These are phyloP conservation scores for Phymastichus coffea DNA, from an alignment of 1,140 invertebrate genomes.

Conservation along the genomic window DNA sequence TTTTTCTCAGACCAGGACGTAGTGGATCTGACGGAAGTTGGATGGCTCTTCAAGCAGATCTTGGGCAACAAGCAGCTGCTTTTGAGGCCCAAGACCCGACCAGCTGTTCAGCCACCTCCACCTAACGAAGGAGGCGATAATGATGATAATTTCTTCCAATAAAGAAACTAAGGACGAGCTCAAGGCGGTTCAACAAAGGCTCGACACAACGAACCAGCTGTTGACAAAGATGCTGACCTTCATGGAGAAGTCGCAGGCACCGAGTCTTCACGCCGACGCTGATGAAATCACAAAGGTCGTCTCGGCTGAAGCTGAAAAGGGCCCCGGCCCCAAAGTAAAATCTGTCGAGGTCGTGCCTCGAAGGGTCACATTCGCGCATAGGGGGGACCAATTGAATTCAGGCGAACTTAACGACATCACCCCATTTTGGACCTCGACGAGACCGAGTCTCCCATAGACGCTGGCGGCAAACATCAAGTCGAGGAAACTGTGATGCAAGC, in stretches of 20 bases:
- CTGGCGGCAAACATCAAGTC: too few relatives aligned
- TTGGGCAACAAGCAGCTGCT: not conserved
- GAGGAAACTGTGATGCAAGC: too few relatives aligned
- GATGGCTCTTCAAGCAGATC: not conserved
- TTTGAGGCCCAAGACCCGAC: not conserved
- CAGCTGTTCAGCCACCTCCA: not conserved
- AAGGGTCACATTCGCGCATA: not conserved
- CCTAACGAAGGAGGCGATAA: not conserved
- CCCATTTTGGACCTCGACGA: not conserved
- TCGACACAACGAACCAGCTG: not conserved
- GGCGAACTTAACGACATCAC: not conserved
- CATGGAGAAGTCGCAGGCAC: not conserved
- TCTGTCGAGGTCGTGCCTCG: not conserved
- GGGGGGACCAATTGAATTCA: not conserved
- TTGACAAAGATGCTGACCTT: not conserved
- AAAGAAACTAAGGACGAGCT: not conserved
- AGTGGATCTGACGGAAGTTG: not conserved
- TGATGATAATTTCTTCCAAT: not conserved
- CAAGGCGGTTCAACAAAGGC: not conserved
- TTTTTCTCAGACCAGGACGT: too few relatives aligned
- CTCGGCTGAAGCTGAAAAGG: too few relatives aligned
- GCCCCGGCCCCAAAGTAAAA: too few relatives aligned
- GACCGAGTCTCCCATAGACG: too few relatives aligned
- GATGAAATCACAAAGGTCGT: not conserved
- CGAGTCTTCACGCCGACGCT: not conserved